These are phyloP conservation scores for Aphodius granarius DNA, from an alignment of 2,888 invertebrate species.

Conservation along the genomic window DNA sequence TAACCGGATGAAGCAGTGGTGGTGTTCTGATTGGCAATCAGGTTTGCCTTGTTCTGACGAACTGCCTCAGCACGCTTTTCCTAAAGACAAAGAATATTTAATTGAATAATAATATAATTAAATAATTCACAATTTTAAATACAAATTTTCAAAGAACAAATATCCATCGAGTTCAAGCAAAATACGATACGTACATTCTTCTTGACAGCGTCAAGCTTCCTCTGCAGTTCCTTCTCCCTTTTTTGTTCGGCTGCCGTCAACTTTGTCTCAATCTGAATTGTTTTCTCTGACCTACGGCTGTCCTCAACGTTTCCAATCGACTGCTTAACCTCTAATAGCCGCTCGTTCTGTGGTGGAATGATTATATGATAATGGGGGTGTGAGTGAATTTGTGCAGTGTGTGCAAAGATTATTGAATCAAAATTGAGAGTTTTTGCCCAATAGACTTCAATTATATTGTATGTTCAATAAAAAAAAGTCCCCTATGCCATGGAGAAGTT, in stretches of 20 bases:
- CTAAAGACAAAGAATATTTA: conserved; percentile 57
- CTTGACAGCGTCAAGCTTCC: conserved; percentile 81
- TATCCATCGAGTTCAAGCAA: not conserved
- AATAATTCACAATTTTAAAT: not conserved
- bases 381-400: not conserved
- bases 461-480: too few relatives aligned
- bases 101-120: not conserved
- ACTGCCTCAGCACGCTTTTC: conserved; percentile 90
- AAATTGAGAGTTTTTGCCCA: not conserved
- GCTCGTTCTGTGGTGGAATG: conserved; percentile 44
- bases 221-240: conserved; percentile 82
- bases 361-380: not conserved
- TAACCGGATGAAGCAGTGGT: conserved; percentile 70
- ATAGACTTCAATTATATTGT: too few relatives aligned
- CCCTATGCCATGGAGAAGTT: too few relatives aligned
- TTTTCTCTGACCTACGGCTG: conserved; percentile 50
- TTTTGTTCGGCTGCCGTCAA: conserved; percentile 80
- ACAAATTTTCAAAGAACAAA: not conserved
- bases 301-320: conserved; percentile 41
- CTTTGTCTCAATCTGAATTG: conserved; percentile 65
- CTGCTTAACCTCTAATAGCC: conserved; percentile 48
- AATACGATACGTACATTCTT: conserved; percentile 64
- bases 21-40: conserved; percentile 61
- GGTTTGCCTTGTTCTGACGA: conserved; percentile 84
- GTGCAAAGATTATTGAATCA: not conserved